Percentiles rank a stretch among this genome's conserved stretches.
phyloP scores from a whole-genome alignment of 2,797 vertebrate species.

The Thunnus albacares region DNA sequence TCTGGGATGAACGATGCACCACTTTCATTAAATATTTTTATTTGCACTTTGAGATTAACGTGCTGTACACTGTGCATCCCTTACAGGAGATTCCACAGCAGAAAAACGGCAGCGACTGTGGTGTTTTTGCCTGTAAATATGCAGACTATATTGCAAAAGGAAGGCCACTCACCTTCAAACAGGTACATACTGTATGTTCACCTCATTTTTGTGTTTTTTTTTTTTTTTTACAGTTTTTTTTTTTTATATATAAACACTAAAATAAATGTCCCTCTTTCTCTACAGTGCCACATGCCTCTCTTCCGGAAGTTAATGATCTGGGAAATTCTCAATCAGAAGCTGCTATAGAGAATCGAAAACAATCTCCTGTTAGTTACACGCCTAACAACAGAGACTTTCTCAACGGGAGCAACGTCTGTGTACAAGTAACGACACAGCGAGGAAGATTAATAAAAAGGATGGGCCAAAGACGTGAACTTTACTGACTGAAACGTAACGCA shows the following conservation, averaged over 20 bases:
- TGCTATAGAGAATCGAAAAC: constrained; percentile 82
- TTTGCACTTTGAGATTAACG: not conserved
- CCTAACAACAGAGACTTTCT: constrained; percentile 20
- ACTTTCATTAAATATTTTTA: not conserved
- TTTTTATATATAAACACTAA: not conserved
- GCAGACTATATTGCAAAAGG: constrained; percentile 91
- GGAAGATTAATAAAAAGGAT: constrained; percentile 24
- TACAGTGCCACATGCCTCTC: constrained; percentile 93
- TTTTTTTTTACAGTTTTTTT: not conserved
- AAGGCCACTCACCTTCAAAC: constrained; percentile 90
- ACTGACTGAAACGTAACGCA: constrained; percentile 37
- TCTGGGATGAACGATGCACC: not conserved
- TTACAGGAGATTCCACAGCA: constrained; percentile 95
- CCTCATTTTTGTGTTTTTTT: not conserved
- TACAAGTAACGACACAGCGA: constrained; percentile 27
- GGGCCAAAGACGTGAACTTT: constrained; percentile 70
- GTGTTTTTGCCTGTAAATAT: constrained; percentile 96
- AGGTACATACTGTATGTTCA: constrained; percentile 81
- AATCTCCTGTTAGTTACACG: not conserved
- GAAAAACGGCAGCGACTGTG: constrained; percentile 93
- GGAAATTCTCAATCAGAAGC: constrained; percentile 94
- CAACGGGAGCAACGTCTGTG: constrained; percentile 30
- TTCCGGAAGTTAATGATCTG: constrained; percentile 96
- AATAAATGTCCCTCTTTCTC: constrained; percentile 39
- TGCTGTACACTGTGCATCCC: constrained; percentile 10